Evolutionary conservation across 2,797 vertebrate genomes (phyloP), one percentile per base, ranked within the genome.

Genomic region (Sebastes reedi): DNA sequence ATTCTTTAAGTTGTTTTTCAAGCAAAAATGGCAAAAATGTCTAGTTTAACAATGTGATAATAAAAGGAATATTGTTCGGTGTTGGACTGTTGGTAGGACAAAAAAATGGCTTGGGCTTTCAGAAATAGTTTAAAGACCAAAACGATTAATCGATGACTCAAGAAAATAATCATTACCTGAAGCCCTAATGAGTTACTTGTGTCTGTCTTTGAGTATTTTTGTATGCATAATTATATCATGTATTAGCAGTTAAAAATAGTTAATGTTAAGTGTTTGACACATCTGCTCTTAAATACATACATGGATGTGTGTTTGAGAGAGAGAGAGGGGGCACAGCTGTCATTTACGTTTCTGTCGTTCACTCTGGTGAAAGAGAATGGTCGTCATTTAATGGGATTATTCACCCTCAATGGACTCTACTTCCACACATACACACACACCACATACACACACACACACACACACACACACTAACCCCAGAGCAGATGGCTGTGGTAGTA

Each of bases 351-450:
- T 80, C 46, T 76, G 84, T 67, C 50, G 34, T 65, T 84, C 60
- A 65, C 87, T 89, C 83, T 64, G 83, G 64, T 89, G 81, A 88
- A 91, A 89, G 82, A 84, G 88, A 92, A 84, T 70, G 75, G 92
- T 91, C 62, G 90, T 87, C 88, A 87, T 93, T 94, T 94, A 94
- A 93, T 94, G 89, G 75, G 90, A 94, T 95, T 93, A 94, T 94
- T 92, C 88, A 71, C 74, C 84, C 80, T 92, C 90, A 91, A 89
- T 94, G 80, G 90, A 94, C 90, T 90, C 83, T 14, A 82, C 84
- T 75, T 16, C n/a, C 39, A 50, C 67, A 71, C 74, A 72, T 68
- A 75, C 74, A 61, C 72, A 72, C 78, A 75, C 73, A 60, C 69
- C 29, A 30, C 7, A 72, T 42, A 65, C 64, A 58, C 81, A 76